Evolutionary conservation across 2,888 invertebrate genomes (phyloP), one percentile per base, ranked within the genome.

Genomic region (Patella ulyssiponensis): DNA sequence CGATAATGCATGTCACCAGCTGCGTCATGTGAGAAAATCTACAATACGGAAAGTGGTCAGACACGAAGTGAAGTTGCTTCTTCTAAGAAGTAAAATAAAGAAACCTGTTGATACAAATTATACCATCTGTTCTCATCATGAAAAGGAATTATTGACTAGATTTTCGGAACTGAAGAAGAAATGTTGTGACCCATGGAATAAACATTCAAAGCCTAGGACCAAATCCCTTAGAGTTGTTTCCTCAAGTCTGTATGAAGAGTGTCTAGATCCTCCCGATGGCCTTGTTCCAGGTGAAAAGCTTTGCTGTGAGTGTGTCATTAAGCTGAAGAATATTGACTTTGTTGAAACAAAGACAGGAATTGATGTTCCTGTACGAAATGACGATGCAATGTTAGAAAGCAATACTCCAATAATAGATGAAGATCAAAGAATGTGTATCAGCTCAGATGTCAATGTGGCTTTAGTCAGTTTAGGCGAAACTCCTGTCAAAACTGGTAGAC

Each of bases 381-480:
- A 33, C 33, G 33, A 33, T 33, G 33, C 33, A 33, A 33, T 33
- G 33, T 33, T 33, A 33, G 33, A 33, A 2, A 33, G 33, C 33
- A 33, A 33, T 33, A 33, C 33, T 33, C 33, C 33, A 33, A 33
- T 33, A 33, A 33, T 33, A 33, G 33, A 33, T 33, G 33, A 33
- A 4, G 33, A 33, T 33, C 3, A 33, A 33, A 33, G 33, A 33
- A 33, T 33, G 33, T 33, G 33, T 33, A 33, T 33, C 33, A 33
- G 33, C 15, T 17, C 56, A 56, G 56, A 56, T n/a, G 15, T 56
- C n/a, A 56, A 56, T 56, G 56, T n/a, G n/a, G 56, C 56, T n/a
- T 56, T 56, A 56, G n/a, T 56, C 15, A 56, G 56, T n/a, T 56
- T 56, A n/a, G 56, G n/a, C n/a, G 56, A n/a, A 56, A 56, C 56